These are phyloP conservation scores for Petaurus breviceps DNA, from an alignment of 2,113 vertebrate genomes.

Conservation along the genomic window DNA sequence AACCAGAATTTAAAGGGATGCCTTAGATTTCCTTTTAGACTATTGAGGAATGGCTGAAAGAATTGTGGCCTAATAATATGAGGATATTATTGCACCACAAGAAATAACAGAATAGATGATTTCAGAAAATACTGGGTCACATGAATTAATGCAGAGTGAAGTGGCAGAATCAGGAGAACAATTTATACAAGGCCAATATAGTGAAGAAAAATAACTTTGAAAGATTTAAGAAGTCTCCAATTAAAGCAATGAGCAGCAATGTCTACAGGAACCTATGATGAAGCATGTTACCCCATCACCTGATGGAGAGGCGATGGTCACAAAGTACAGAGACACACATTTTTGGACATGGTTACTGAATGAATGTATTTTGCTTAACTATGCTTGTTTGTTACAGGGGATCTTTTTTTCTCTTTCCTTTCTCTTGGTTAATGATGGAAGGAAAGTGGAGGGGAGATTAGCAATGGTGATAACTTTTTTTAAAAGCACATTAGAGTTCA, in stretches of 20 bases:
- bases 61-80: not conserved
- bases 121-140: not conserved
- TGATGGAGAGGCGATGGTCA: not conserved
- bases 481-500: not conserved
- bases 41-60: not conserved
- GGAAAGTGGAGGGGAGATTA: not conserved
- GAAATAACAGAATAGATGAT: not conserved
- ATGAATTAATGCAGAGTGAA: not conserved
- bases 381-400: not conserved
- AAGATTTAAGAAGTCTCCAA: not conserved
- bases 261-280: not conserved
- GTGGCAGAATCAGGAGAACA: not conserved
- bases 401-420: not conserved
- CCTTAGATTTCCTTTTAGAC: not conserved
- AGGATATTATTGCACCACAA: not conserved
- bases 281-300: not conserved
- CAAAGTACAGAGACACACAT: not conserved
- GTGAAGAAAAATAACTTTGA: not conserved
- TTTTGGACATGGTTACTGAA: not conserved
- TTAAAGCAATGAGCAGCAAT: not conserved
- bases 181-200: not conserved
- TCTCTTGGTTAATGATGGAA: not conserved
- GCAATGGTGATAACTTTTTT: not conserved
- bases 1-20: not conserved
- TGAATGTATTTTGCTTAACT: not conserved